phyloP scores from a whole-genome alignment of 2,797 vertebrate species.

The Propithecus perrieri region DNA sequence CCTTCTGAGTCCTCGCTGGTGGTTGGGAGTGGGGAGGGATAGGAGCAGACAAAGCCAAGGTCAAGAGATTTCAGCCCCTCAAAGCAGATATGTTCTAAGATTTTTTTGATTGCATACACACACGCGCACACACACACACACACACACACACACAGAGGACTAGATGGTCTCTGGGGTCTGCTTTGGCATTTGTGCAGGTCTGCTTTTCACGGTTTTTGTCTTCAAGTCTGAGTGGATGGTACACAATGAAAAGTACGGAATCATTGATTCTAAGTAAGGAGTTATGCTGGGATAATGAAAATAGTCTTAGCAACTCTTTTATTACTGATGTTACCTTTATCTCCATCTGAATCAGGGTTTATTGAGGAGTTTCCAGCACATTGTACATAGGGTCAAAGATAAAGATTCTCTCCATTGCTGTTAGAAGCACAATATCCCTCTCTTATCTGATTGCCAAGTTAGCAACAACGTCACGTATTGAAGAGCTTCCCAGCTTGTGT shows the following conservation, averaged over 20 bases:
- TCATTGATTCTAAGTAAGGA: neutral
- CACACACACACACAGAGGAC: neutral
- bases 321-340: slow-evolving; percentile 5
- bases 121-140: neutral
- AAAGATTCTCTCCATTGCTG: slow-evolving; percentile 13
- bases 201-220: neutral
- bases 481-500: neutral
- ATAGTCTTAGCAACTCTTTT: slow-evolving; percentile 12
- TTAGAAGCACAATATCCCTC: neutral
- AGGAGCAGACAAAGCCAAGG: neutral
- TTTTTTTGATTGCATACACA: neutral
- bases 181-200: neutral
- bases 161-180: neutral
- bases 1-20: neutral
- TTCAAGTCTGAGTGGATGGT: slow-evolving; percentile 16
- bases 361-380: neutral
- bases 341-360: neutral
- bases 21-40: neutral
- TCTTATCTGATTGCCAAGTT: slow-evolving; percentile 26
- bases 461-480: neutral
- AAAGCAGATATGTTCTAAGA: neutral
- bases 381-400: neutral
- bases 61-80: neutral
- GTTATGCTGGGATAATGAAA: neutral
- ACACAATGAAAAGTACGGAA: neutral